Evolutionary conservation across 2,797 vertebrate genomes (phyloP).

Genomic region (Aviceda cuculoides): DNA sequence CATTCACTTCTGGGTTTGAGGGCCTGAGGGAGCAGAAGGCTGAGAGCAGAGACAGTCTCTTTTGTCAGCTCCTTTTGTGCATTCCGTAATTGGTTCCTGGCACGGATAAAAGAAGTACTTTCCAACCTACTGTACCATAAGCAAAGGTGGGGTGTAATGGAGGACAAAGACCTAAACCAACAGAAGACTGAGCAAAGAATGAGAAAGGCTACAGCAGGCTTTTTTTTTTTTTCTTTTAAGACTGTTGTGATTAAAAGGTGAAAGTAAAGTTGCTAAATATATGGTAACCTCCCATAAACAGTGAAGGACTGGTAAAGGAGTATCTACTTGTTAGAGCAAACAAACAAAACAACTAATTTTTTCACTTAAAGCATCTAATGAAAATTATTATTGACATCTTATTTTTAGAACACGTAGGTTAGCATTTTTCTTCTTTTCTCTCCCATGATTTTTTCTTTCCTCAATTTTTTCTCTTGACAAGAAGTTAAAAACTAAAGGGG

Average conservation of each 20-base stretch:
- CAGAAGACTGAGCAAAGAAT: neutral
- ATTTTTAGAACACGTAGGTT: neutral
- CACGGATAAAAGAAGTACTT: slow-evolving; percentile 37
- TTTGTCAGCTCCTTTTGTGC: slow-evolving; percentile 55
- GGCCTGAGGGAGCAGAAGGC: slow-evolving; percentile 36
- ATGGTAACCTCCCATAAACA: neutral
- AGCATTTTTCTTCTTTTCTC: neutral
- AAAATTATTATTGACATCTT: neutral
- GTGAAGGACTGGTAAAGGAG: neutral
- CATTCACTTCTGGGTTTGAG: slow-evolving; percentile 3
- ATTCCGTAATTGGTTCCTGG: slow-evolving; percentile 48
- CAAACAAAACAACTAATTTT: neutral
- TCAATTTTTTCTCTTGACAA: neutral
- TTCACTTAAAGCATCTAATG: neutral
- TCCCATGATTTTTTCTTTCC: neutral
- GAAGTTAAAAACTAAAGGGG: neutral
- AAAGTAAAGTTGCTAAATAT: neutral
- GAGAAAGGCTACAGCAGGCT: too few relatives aligned
- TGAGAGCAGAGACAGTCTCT: slow-evolving; percentile 32
- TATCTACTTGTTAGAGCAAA: neutral
- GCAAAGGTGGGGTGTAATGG: slow-evolving; percentile 12
- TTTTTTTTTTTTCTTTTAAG: neutral
- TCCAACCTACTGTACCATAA: slow-evolving; percentile 17
- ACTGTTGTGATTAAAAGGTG: neutral
- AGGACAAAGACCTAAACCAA: neutral